Evolutionary conservation across 2,888 invertebrate species (phyloP), one percentile per base, ranked within the genome.

Genomic region (Leptinotarsa juncta): DNA sequence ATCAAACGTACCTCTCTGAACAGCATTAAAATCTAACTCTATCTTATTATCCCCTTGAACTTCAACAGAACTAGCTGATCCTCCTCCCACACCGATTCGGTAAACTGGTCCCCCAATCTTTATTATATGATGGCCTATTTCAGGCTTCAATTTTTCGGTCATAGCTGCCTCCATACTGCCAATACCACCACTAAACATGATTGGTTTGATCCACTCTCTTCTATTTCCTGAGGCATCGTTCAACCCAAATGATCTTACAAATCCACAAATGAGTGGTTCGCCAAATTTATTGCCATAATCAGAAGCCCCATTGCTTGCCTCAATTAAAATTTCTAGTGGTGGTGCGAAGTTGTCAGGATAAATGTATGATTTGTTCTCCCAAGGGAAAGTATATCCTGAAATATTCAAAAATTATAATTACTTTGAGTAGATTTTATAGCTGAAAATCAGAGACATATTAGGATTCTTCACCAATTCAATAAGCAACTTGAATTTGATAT

Each of bases 201-300:
- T 98, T 0, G 99, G 99, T 85, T 99, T 99, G 15, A 99, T 94
- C 90, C 96, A 99, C 87, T 99, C 99, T 72, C 95, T 92, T 73
- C 97, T 90, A 62, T 86, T 87, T 18, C 83, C 83, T 23, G 78
- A 92, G 0, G 90, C 89, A 82, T 94, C 91, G 26, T 90, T 89
- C 85, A 95, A 88, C 1, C 98, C 98, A 86, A 96, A 99, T 0
- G 97, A 95, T 71, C 98, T 92, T 0, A 95, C 94, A 87, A 98
- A 99, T 7, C 99, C 99, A 83, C 91, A 89, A 78, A 99, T 92
- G 1, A 99, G 91, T 0, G 99, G 99, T 87, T 99, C 99, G 0
- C 98, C 99, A 89, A 99, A 99, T 89, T 99, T 99, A 88, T 99
- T 99, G 10, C 99, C 99, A 87, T 99, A 99, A 87, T 99, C 99